Percentiles rank a stretch among this genome's conserved stretches.
phyloP scores from a whole-genome alignment of 2,797 vertebrate species.

The Melanogrammus aeglefinus region DNA sequence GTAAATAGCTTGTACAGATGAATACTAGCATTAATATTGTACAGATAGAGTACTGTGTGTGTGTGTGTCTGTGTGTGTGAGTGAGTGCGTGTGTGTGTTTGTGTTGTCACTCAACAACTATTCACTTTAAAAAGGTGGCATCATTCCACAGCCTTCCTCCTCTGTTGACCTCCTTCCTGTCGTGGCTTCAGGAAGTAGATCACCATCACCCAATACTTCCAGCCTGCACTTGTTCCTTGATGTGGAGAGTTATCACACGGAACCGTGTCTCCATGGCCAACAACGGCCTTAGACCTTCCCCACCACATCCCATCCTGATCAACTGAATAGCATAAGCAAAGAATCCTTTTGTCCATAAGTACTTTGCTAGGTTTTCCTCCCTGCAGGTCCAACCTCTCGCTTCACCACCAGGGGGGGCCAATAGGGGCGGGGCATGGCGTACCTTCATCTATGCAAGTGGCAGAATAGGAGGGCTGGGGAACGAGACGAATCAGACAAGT shows the following conservation, averaged over 20 bases:
- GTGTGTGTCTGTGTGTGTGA: constrained; percentile 22
- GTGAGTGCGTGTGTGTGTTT: constrained; percentile 47
- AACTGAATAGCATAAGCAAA: not conserved
- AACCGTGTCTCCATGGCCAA: not conserved
- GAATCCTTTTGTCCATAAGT: not conserved
- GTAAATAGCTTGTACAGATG: constrained; percentile 73
- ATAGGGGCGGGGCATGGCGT: not conserved
- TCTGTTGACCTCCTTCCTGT: constrained; percentile 43
- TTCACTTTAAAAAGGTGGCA: constrained; percentile 37
- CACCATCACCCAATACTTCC: constrained; percentile 9
- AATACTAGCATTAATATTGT: constrained; percentile 72
- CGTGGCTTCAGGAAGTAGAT: constrained; percentile 38
- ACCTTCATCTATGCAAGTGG: constrained; percentile 4
- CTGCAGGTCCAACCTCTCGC: not conserved
- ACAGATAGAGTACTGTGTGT: constrained; percentile 55
- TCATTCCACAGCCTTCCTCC: constrained; percentile 43
- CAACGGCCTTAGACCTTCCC: not conserved
- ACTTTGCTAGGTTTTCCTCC: not conserved
- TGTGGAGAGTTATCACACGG: not conserved
- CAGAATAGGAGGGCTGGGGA: constrained; percentile 16
- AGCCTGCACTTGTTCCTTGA: not conserved
- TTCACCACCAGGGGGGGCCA: not conserved
- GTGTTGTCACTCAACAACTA: constrained; percentile 31
- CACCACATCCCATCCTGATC: not conserved
- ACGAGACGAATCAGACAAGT: constrained; percentile 14